A percentile compares a stretch with the other conserved stretches of the same genome.
Conservation (phyloP, 2,888 invertebrate species). For the Aethes cnicana region DNA sequence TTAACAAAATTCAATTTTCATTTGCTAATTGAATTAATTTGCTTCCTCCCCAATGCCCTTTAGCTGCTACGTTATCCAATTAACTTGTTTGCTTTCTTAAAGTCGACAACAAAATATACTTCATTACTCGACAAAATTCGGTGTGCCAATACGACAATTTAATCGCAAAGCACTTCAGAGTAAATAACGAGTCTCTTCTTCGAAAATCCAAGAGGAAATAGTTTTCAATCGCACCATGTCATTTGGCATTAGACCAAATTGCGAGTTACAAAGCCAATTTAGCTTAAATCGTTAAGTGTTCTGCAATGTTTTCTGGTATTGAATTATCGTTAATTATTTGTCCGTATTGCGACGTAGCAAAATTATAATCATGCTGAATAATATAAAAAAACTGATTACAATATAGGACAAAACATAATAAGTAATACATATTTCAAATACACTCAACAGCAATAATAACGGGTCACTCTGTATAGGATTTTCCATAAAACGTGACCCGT, state of each 20-base stretch:
- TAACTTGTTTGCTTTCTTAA: conserved; percentile 24
- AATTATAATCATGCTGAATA: too few species aligned
- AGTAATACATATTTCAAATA: too few species aligned
- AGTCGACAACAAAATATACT: conserved; percentile 17
- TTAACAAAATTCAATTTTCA: conserved; percentile 11
- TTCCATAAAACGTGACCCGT: too few species aligned
- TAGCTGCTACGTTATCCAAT: conserved; percentile 19
- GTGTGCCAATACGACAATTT: conserved; percentile 27
- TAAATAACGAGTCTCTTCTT: conserved; percentile 28
- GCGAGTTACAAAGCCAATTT: conserved; percentile 38
- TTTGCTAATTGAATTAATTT: conserved; percentile 21
- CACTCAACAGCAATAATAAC: too few species aligned
- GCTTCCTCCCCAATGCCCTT: background rate
- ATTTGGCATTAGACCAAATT: conserved; percentile 53
- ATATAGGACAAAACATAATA: too few species aligned
- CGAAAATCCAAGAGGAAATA: conserved; percentile 33
- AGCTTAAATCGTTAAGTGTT: conserved; percentile 38
- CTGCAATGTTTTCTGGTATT: conserved; percentile 23
- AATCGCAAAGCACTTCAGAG: conserved; percentile 25
- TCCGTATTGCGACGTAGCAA: background rate
- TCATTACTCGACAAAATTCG: background rate
- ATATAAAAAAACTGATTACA: too few species aligned
- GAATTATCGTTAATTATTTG: background rate
- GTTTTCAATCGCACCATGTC: conserved; percentile 46
- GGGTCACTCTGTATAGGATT: too few species aligned